These are phyloP conservation scores for Morpho helenor DNA, from an alignment of 2,888 invertebrate species.

Conservation along the genomic window DNA sequence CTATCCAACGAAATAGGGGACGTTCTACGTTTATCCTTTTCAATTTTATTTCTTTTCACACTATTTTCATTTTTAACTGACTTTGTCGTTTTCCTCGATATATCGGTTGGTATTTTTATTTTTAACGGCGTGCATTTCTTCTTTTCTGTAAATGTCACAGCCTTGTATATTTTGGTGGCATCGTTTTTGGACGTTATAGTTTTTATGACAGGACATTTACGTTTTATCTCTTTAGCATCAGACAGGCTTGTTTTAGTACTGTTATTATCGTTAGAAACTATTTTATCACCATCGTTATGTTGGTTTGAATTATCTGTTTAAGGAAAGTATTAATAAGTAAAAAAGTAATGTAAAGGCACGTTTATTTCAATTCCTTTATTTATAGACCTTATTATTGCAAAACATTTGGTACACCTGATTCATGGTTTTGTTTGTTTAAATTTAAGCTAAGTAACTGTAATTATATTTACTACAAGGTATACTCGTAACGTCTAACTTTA, in stretches of 20 bases:
- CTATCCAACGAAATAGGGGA: constrained; percentile 21
- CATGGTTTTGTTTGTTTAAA: too few species aligned
- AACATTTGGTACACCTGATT: too few species aligned
- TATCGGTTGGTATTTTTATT: constrained; percentile 16
- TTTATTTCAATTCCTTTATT: too few species aligned
- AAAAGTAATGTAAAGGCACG: too few species aligned
- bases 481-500: too few species aligned
- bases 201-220: constrained; percentile 37
- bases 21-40: constrained; percentile 4
- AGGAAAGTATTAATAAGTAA: neutral
- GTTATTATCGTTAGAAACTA: neutral
- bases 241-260: neutral
- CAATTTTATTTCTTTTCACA: constrained; percentile 1
- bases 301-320: constrained; percentile 3
- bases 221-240: neutral
- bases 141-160: constrained; percentile 48
- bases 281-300: constrained; percentile 2
- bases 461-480: too few species aligned
- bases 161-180: constrained; percentile 40
- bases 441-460: too few species aligned
- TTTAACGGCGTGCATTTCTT: constrained; percentile 30
- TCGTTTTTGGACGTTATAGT: constrained; percentile 41
- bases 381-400: too few species aligned
- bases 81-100: neutral
- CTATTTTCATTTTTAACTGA: constrained; percentile 8